phyloP scores from a whole-genome alignment of 1,140 invertebrate species.

The Cryptotermes secundus region DNA sequence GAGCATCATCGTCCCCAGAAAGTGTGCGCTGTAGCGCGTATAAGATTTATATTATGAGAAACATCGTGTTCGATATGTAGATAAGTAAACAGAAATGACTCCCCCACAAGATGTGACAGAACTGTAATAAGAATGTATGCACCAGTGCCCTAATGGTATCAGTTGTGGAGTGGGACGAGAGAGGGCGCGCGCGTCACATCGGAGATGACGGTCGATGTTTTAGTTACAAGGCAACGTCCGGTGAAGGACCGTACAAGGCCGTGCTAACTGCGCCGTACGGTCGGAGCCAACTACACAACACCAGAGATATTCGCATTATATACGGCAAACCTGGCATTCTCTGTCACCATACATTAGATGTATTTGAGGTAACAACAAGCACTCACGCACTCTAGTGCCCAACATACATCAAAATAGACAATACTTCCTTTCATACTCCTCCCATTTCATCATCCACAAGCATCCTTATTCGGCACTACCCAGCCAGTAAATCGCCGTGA shows the following conservation, averaged over 20 bases:
- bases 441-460: too few relatives aligned
- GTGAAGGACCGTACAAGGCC: constrained; percentile 16
- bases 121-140: constrained; percentile 16
- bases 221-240: not conserved
- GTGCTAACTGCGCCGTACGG: not conserved
- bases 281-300: not conserved
- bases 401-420: too few relatives aligned
- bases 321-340: too few relatives aligned
- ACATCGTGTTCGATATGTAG: not conserved
- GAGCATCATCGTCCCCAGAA: too few relatives aligned
- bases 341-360: too few relatives aligned
- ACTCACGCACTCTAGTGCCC: too few relatives aligned
- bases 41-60: too few relatives aligned
- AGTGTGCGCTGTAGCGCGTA: too few relatives aligned
- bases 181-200: not conserved
- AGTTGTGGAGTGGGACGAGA: not conserved
- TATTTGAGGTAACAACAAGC: too few relatives aligned
- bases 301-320: not conserved
- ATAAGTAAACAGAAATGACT: not conserved
- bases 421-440: too few relatives aligned
- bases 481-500: too few relatives aligned
- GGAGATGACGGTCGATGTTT: constrained; percentile 4
- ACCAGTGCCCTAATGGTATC: not conserved
- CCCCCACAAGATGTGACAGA: not conserved
- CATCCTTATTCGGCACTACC: too few relatives aligned